These are phyloP conservation scores for Limnodromus scolopaceus DNA, from an alignment of 2,797 vertebrate genomes.

Conservation along the genomic window DNA sequence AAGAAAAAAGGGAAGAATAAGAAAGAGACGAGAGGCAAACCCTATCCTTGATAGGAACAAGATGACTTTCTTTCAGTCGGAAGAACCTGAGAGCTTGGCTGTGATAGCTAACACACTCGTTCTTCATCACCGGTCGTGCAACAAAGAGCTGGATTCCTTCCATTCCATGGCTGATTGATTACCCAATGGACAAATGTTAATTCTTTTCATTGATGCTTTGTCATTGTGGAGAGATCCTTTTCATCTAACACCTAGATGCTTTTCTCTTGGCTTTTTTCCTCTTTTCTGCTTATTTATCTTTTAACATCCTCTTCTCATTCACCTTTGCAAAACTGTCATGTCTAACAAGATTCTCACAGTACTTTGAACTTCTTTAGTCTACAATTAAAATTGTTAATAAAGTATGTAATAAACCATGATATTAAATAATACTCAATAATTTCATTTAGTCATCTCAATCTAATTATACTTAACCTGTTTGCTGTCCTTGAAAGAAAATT, in stretches of 20 bases:
- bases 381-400: slow-evolving; percentile 44
- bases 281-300: slow-evolving; percentile 73
- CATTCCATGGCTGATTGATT: slow-evolving; percentile 92
- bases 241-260: slow-evolving; percentile 78
- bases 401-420: slow-evolving; percentile 29
- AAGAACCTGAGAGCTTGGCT: slow-evolving; percentile 78
- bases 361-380: slow-evolving; percentile 13
- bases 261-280: slow-evolving; percentile 28
- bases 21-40: not conserved
- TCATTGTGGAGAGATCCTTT: slow-evolving; percentile 72
- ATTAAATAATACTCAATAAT: slow-evolving; percentile 55
- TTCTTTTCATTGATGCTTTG: slow-evolving; percentile 87
- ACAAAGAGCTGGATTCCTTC: slow-evolving; percentile 87
- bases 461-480: slow-evolving; percentile 53
- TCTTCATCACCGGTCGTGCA: slow-evolving; percentile 83
- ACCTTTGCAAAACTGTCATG: slow-evolving; percentile 57
- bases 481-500: slow-evolving; percentile 42
- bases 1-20: not conserved
- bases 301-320: slow-evolving; percentile 74
- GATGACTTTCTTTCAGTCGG: slow-evolving; percentile 80
- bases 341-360: slow-evolving; percentile 56
- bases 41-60: slow-evolving; percentile 81
- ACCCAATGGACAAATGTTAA: slow-evolving; percentile 93
- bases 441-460: slow-evolving; percentile 43
- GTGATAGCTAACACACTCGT: slow-evolving; percentile 76